Conservation (phyloP, 53 echinoderm and acorn worm species). For the Pentamera pediparva region DNA sequence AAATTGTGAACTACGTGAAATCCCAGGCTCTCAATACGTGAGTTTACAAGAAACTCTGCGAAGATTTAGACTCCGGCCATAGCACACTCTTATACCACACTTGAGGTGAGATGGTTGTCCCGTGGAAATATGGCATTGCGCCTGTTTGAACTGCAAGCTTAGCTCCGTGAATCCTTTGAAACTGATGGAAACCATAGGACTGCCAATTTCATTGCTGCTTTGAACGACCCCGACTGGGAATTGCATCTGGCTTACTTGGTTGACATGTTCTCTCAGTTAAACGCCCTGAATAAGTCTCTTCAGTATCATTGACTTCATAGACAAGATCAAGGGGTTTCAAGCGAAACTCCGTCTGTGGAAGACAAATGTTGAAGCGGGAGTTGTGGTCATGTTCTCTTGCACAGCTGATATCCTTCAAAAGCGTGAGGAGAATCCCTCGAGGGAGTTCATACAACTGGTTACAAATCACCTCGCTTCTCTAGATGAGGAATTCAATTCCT, state of each 20-base stretch:
- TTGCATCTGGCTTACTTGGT: neutral
- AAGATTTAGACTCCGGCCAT: neutral
- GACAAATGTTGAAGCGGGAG: conserved; percentile 3
- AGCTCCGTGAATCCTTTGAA: neutral
- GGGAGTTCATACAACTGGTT: conserved; percentile 2
- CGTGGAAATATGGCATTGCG: neutral
- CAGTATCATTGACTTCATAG: conserved; percentile 1
- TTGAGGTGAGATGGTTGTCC: neutral
- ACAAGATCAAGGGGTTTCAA: neutral
- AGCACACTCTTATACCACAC: neutral
- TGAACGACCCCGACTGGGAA: neutral
- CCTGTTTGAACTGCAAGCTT: neutral
- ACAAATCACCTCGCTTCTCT: neutral
- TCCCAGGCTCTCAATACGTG: neutral
- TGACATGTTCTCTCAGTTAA: neutral
- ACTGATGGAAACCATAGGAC: neutral
- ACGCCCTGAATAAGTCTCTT: neutral
- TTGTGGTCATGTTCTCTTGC: neutral
- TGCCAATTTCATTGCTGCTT: neutral
- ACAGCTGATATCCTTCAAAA: neutral
- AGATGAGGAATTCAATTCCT: neutral
- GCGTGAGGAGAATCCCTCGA: neutral
- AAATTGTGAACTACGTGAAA: neutral
- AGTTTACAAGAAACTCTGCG: neutral
- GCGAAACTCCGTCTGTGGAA: neutral